Base-by-base conservation (phyloP, 2,797 vertebrate genomes). In the Sylvilagus floridanus region DNA sequence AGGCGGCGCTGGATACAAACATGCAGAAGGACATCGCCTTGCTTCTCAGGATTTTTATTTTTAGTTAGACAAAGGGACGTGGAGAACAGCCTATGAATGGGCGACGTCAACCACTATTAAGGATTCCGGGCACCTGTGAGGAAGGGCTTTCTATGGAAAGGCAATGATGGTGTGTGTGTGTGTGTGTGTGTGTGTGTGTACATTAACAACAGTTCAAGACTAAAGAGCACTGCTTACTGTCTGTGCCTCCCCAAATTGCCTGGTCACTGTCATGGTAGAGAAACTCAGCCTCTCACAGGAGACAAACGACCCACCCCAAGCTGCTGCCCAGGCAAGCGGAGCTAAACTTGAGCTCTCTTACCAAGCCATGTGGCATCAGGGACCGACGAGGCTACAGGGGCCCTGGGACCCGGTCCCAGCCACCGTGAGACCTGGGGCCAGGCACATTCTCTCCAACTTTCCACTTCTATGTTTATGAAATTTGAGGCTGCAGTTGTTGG, bases 181-280 rank as follows among this genome's bases (percentile, higher is more conserved):
- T 28, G 42, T 7, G 6, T 7, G 42, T 42, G 32, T 13, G 4
- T 77, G 21, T 35, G 28, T 83, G 76, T 85, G 7, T 30, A 24
- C 24, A 42, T 22, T 69, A 90, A 88, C 84, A 91, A 79, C 57
- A 52, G 73, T 78, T 26, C 28, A 76, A 77, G 83, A 35, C 4
- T 24, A 66, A 72, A 52, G 50, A 65, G 24, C 26, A 30, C 22
- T 11, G 14, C 16, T 66, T 22, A 9, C 75, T 60, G 42, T 42
- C 42, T 42, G 42, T 77, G 22, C 65, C 11, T 81, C 81, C 52
- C 50, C 21, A 60, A 9, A 21, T 4, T 50, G 22, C 60, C 83
- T 88, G 60, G 14, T 87, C 37, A 32, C 19, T 21, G 60, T 68
- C 54, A 60, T 42, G 22, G 0, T 22, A 30, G 62, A 17, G 54